Percentiles rank a stretch among this genome's conserved stretches.
phyloP scores from a whole-genome alignment of 1,140 invertebrate genomes.

The Carcinoscorpius rotundicauda region DNA sequence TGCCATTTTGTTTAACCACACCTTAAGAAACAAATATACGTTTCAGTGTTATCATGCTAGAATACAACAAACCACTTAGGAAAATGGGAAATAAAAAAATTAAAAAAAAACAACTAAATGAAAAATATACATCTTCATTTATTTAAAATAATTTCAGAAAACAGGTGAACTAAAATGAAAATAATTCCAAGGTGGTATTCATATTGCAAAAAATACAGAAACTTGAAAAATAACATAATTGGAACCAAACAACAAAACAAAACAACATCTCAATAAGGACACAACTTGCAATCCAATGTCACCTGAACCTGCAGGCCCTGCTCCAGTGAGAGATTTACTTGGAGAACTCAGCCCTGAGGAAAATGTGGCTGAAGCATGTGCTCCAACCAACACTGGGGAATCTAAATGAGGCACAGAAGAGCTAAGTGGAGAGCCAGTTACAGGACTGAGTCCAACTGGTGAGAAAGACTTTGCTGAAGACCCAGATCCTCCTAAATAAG shows the following conservation, averaged over 20 bases:
- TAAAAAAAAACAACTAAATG: background rate
- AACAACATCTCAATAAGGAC: background rate
- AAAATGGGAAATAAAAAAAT: no score
- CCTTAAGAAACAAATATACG: no score
- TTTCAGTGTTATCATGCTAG: no score
- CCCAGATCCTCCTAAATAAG: no score
- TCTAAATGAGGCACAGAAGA: slow-evolving; percentile 4
- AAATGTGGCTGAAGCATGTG: slow-evolving; percentile 16
- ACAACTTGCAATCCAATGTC: background rate
- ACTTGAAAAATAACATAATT: background rate
- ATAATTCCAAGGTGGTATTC: background rate
- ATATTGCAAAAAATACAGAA: background rate
- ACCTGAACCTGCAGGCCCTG: slow-evolving; percentile 19
- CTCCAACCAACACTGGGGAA: background rate
- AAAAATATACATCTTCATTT: background rate
- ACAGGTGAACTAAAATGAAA: background rate
- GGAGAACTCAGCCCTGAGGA: slow-evolving; percentile 23
- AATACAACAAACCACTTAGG: no score
- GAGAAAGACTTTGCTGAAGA: no score
- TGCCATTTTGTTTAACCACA: no score
- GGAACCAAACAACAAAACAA: background rate
- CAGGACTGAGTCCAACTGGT: no score
- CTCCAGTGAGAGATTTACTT: slow-evolving; percentile 22
- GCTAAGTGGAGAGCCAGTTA: background rate
- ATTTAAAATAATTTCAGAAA: background rate